Conservation (phyloP, 2,797 vertebrate species). For the Gymnoscopelus braueri region DNA sequence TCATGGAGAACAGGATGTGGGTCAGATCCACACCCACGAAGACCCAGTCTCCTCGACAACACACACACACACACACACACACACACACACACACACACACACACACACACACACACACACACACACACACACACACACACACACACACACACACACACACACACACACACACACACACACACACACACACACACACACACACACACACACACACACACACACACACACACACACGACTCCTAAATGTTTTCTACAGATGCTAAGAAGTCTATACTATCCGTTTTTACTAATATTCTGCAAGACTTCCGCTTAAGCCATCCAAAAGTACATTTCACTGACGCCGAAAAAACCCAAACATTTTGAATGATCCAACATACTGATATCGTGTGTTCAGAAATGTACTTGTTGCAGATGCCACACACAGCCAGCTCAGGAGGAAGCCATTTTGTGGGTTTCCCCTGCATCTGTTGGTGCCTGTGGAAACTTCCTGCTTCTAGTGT, state of each 20-base stretch:
- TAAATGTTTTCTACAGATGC: constrained; percentile 37
- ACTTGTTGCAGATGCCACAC: constrained; percentile 48
- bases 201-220: too few species aligned
- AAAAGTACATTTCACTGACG: not conserved
- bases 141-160: too few species aligned
- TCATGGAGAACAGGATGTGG: too few species aligned
- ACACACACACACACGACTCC: constrained; percentile 11
- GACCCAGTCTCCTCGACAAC: too few species aligned
- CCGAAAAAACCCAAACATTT: not conserved
- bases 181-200: too few species aligned
- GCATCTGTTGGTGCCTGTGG: constrained; percentile 68
- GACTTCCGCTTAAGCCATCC: not conserved
- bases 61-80: too few species aligned
- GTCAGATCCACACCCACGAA: too few species aligned
- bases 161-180: too few species aligned
- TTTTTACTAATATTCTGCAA: constrained; percentile 14
- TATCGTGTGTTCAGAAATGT: constrained; percentile 40
- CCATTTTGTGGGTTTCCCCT: constrained; percentile 61
- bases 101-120: too few species aligned
- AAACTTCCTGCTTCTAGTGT: constrained; percentile 67
- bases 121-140: too few species aligned
- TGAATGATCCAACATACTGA: constrained; percentile 13
- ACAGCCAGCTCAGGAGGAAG: constrained; percentile 55
- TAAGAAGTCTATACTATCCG: constrained; percentile 30
- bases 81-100: too few species aligned